phyloP scores from a whole-genome alignment of 1,140 invertebrate species.

The Caenorhabditis inopinata region DNA sequence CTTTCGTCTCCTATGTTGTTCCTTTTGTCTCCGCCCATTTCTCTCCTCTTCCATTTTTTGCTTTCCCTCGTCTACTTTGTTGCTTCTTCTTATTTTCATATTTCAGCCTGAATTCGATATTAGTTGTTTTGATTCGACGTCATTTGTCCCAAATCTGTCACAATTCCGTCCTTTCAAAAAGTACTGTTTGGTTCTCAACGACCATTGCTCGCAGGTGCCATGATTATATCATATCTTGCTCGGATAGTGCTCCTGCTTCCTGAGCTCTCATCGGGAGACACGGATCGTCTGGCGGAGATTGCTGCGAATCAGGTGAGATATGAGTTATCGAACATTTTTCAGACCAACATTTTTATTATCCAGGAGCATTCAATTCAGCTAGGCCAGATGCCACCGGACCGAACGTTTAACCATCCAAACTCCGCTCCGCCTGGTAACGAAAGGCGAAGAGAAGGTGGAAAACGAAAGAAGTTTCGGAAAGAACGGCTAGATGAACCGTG shows the following conservation, averaged over 20 bases:
- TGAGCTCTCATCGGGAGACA: slow-evolving; percentile 52
- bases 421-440: neutral
- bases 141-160: neutral
- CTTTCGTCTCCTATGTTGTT: neutral
- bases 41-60: no score
- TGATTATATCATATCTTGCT: slow-evolving; percentile 59
- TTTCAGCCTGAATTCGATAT: neutral
- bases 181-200: neutral
- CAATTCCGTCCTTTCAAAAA: neutral
- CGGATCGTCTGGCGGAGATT: slow-evolving; percentile 48
- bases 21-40: slow-evolving; percentile 20
- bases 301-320: slow-evolving; percentile 31
- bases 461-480: slow-evolving; percentile 12
- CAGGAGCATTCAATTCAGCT: neutral
- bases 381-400: neutral
- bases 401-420: slow-evolving; percentile 1
- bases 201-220: slow-evolving; percentile 25
- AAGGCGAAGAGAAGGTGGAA: neutral
- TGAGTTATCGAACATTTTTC: no score
- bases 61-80: neutral
- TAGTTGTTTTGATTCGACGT: neutral
- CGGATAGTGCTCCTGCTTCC: slow-evolving; percentile 57
- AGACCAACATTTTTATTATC: neutral
- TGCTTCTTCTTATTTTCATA: neutral
- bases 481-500: slow-evolving; percentile 42